These are phyloP conservation scores for Ptychoptera contaminata DNA, from an alignment of 2,888 invertebrate genomes.

Conservation along the genomic window DNA sequence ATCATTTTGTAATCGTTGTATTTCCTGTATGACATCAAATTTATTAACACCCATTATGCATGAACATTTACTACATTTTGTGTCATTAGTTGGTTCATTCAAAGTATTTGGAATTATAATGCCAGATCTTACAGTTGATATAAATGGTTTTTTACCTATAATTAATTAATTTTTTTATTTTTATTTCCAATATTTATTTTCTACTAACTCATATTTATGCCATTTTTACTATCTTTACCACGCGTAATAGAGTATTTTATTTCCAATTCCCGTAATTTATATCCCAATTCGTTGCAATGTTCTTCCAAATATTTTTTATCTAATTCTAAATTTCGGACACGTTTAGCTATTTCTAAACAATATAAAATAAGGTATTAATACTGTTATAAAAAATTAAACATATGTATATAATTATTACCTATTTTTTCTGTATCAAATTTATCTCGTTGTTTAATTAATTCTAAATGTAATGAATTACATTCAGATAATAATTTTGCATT, in stretches of 20 bases:
- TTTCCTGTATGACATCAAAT: slow-evolving; percentile 15
- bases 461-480: slow-evolving; percentile 54
- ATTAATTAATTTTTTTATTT: neutral
- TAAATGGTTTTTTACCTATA: slow-evolving; percentile 26
- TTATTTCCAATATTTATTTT: neutral
- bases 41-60: slow-evolving; percentile 21
- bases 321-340: slow-evolving; percentile 35
- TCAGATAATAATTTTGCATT: slow-evolving; percentile 60
- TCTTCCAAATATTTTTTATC: slow-evolving; percentile 34
- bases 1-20: slow-evolving; percentile 29
- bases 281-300: slow-evolving; percentile 32
- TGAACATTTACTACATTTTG: slow-evolving; percentile 23
- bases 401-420: slow-evolving; percentile 23
- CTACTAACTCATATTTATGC: slow-evolving; percentile 13
- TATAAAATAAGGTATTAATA: slow-evolving; percentile 9
- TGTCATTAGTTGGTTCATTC: slow-evolving; percentile 17
- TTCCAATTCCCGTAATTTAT: slow-evolving; percentile 32
- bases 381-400: slow-evolving; percentile 6
- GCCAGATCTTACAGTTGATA: slow-evolving; percentile 26
- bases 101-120: slow-evolving; percentile 16
- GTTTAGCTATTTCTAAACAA: slow-evolving; percentile 34
- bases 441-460: slow-evolving; percentile 48
- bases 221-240: slow-evolving; percentile 16
- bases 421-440: slow-evolving; percentile 40
- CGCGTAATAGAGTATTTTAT: slow-evolving; percentile 33